Evolutionary conservation across 2,113 vertebrate genomes (phyloP).

Genomic region (Egretta garzetta): DNA sequence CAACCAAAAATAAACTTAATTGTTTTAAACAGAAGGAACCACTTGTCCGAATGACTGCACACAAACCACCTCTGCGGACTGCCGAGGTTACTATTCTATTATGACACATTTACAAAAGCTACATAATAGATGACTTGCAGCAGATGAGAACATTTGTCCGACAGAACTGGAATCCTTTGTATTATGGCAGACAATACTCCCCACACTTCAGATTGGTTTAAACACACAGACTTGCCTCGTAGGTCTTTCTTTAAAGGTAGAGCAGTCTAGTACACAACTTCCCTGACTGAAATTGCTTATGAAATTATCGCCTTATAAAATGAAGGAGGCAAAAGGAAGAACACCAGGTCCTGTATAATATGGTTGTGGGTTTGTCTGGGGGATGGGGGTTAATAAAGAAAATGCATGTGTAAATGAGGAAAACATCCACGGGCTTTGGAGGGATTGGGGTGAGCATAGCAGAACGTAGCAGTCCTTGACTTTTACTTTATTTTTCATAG

Average conservation of each 20-base stretch:
- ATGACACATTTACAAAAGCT: slow-evolving; percentile 31
- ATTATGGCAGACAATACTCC: background rate
- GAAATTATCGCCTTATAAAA: background rate
- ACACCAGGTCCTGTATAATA: background rate
- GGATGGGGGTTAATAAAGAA: background rate
- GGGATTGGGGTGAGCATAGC: background rate
- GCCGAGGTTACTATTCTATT: background rate
- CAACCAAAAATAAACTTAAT: background rate
- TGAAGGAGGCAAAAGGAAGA: slow-evolving; percentile 7
- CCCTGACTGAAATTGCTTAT: background rate
- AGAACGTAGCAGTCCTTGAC: background rate
- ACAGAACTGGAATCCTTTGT: background rate
- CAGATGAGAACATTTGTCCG: slow-evolving; percentile 36
- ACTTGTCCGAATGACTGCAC: background rate
- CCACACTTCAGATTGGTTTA: background rate
- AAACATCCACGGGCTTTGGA: background rate
- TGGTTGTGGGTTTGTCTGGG: background rate
- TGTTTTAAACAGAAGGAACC: background rate
- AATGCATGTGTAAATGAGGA: background rate
- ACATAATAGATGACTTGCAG: slow-evolving; percentile 15
- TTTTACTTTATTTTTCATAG: slow-evolving; percentile 16
- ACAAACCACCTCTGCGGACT: background rate
- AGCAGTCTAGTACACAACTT: background rate
- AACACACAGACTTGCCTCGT: background rate
- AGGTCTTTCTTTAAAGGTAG: background rate